Conservation (phyloP, 2,797 vertebrate genomes). For the Buphagus erythrorhynchus region DNA sequence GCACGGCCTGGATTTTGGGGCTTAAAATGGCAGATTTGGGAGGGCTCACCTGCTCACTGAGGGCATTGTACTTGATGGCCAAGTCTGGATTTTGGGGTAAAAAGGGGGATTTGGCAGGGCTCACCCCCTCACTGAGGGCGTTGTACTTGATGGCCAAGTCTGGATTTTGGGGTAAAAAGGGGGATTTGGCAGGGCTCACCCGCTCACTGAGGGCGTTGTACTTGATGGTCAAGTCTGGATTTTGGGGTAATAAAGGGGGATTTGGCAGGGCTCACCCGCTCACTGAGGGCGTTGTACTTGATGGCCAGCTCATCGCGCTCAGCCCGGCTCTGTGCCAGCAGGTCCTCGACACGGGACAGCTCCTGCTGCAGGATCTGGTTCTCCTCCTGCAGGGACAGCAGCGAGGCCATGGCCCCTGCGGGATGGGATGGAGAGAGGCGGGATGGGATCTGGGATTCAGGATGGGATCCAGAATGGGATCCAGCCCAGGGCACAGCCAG, state of each 20-base stretch:
- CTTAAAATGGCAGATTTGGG: not conserved
- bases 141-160: slow-evolving; percentile 95
- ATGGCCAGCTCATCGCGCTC: slow-evolving; percentile 95
- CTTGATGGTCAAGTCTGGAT: not conserved
- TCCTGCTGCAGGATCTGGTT: slow-evolving; percentile 92
- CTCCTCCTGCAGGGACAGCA: slow-evolving; percentile 91
- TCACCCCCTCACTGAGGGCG: slow-evolving; percentile 90
- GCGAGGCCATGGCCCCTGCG: slow-evolving; percentile 86
- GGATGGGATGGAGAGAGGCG: accelerated
- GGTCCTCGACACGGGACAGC: slow-evolving; percentile 90
- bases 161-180: not conserved
- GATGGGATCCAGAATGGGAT: not conserved
- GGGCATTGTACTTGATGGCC: not conserved
- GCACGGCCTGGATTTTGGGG: not conserved
- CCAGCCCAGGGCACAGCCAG: not conserved
- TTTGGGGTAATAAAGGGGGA: not conserved
- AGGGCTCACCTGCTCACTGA: not conserved
- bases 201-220: accelerated
- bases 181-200: not conserved
- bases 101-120: not conserved
- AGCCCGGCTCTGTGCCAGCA: slow-evolving; percentile 91
- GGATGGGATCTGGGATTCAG: not conserved
- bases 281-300: slow-evolving; percentile 90
- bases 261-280: slow-evolving; percentile 80
- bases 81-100: not conserved